A percentile compares a stretch with the other conserved stretches of the same genome.
phyloP scores from a whole-genome alignment of 2,888 invertebrate species.

The Hydrotaea diabolus region DNA sequence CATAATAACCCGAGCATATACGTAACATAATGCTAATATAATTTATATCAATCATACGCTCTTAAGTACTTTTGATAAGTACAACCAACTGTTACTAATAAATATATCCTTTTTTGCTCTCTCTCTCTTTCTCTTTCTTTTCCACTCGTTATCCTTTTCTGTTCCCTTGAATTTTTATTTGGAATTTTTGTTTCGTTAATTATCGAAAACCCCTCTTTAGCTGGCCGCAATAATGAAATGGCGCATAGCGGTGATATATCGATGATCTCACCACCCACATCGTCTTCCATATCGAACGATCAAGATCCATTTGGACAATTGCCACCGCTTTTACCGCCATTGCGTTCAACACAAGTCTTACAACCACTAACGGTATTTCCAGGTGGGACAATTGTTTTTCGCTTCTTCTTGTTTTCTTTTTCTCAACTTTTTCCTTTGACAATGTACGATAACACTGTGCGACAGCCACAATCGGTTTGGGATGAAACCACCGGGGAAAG shows the following conservation, averaged over 20 bases:
- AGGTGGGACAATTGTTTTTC: conserved; percentile 74
- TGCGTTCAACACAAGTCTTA: conserved; percentile 81
- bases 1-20: no score
- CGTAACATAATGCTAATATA: no score
- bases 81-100: no score
- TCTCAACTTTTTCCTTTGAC: no score
- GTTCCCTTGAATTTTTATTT: not conserved
- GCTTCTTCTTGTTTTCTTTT: not conserved
- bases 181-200: not conserved
- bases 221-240: conserved; percentile 81
- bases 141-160: not conserved
- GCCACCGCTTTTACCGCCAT: conserved; percentile 81
- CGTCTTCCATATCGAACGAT: conserved; percentile 82
- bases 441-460: no score
- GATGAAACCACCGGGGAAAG: no score
- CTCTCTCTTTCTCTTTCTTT: conserved; percentile 12
- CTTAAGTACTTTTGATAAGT: no score
- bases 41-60: no score
- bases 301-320: conserved; percentile 81
- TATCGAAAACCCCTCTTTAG: conserved; percentile 68
- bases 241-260: conserved; percentile 81
- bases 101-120: not conserved
- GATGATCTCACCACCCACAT: conserved; percentile 81
- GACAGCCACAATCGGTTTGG: no score
- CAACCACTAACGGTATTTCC: conserved; percentile 81